phyloP scores from a whole-genome alignment of 2,888 invertebrate species.

The Coecobrya sp. region DNA sequence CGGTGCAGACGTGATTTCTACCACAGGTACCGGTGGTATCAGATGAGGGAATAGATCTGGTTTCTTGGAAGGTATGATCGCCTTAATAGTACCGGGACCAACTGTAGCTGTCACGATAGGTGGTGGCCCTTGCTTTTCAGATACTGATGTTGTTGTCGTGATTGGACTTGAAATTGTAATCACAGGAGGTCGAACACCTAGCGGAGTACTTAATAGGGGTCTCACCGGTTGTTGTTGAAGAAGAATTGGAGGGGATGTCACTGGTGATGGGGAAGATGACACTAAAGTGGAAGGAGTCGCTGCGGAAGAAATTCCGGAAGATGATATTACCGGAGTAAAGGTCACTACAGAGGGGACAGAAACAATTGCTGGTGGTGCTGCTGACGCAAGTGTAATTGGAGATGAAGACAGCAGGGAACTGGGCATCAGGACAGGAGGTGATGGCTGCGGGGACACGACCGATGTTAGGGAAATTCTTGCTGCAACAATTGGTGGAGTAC shows the following conservation, averaged over 20 bases:
- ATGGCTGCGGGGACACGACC: constrained; percentile 3
- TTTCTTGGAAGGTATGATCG: constrained; percentile 40
- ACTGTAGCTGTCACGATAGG: background rate
- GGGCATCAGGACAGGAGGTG: background rate
- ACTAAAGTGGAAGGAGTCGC: background rate
- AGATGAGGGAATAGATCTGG: constrained; percentile 80
- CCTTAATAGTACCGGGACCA: background rate
- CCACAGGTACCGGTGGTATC: constrained; percentile 36
- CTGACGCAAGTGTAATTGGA: background rate
- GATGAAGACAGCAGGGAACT: background rate
- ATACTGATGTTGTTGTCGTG: background rate
- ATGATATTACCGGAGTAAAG: background rate
- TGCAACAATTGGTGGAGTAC: background rate
- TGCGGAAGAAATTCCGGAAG: background rate
- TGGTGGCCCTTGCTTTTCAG: background rate
- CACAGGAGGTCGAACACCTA: constrained; percentile 47
- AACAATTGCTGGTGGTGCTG: constrained; percentile 13
- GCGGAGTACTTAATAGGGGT: background rate
- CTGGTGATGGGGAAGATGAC: background rate
- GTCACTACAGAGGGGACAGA: background rate
- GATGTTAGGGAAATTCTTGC: constrained; percentile 22
- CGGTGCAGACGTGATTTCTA: background rate
- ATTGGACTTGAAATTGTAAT: constrained; percentile 41
- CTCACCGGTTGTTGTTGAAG: constrained; percentile 23
- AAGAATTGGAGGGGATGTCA: constrained; percentile 49